These are phyloP conservation scores for Gadus chalcogrammus DNA, from an alignment of 2,113 vertebrate species.

Conservation along the genomic window DNA sequence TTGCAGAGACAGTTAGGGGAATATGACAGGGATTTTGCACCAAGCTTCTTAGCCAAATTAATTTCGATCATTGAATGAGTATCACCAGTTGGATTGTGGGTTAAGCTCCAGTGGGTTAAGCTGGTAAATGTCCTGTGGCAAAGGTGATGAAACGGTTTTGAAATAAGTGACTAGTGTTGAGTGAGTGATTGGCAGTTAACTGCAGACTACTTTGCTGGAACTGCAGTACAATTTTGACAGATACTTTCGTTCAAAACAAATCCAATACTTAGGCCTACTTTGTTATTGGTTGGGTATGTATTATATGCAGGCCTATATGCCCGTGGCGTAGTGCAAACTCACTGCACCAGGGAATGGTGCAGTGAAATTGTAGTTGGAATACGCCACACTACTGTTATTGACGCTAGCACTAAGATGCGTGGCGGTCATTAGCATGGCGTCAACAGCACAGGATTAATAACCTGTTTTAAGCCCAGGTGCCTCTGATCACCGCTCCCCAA, in stretches of 20 bases:
- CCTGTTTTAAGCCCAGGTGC: slow-evolving; percentile 41
- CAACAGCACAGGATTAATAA: slow-evolving; percentile 40
- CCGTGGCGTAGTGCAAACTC: no score
- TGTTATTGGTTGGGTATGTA: no score
- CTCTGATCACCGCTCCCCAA: slow-evolving; percentile 44
- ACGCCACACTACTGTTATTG: slow-evolving; percentile 6
- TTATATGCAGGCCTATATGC: no score
- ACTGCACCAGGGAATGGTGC: slow-evolving; percentile 7
- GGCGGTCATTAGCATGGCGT: slow-evolving; percentile 49
- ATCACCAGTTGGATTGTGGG: slow-evolving; percentile 27
- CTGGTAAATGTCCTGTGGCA: slow-evolving; percentile 3
- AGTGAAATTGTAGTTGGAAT: slow-evolving; percentile 17
- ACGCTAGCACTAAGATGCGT: slow-evolving; percentile 16
- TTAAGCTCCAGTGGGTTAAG: slow-evolving; percentile 29
- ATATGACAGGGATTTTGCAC: slow-evolving; percentile 44
- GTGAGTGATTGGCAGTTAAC: neutral
- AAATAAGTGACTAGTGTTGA: no score
- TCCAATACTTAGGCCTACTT: no score
- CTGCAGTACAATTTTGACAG: no score
- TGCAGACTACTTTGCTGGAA: neutral
- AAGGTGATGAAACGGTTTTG: no score
- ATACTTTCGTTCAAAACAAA: no score
- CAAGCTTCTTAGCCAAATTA: slow-evolving; percentile 53
- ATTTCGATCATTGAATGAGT: slow-evolving; percentile 46
- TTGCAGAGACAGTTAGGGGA: slow-evolving; percentile 44